Base-by-base conservation (phyloP, 2,797 vertebrate species). In the Chiropotes sagulatus region DNA sequence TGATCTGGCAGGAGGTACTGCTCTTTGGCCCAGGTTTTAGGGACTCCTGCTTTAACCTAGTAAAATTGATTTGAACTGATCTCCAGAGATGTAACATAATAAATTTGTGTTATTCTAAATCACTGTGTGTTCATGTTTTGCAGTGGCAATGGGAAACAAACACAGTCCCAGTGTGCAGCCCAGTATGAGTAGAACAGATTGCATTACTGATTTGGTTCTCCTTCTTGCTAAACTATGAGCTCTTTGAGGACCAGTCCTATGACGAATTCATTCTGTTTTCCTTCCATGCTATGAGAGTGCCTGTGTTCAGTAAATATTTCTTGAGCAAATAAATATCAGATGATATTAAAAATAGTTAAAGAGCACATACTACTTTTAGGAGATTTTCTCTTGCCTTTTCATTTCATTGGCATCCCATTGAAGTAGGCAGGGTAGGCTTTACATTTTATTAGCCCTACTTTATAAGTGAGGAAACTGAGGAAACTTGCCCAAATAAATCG, bases 121-220 rank as follows among this genome's bases (percentile, higher is more conserved):
- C 7, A 28, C 19, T 33, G 4, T 4, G 33, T 2, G n/a, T n/a
- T 72, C 7, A 61, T 50, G 20, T 81, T 87, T 78, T 28, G 70
- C 5, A 15, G 39, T 22, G 58, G 54, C 14, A 6, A 15, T 14
- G 36, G 76, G 26, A 67, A 75, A 75, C 0, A 0, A 8, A 81
- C 9, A 7, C 5, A 64, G 44, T 4, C 2, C 5, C 24, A 3
- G 36, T 14, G 17, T 52, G 20, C 22, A 3, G 3, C 13, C 30
- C 20, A 14, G 48, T 22, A 1, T 0, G 7, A n/a, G 9, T 0
- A 46, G 4, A 9, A 22, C 8, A 36, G 46, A 20, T 1, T 36
- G 10, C 44, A 48, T 4, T 22, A 14, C 1, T 20, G 50, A 17
- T 44, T 36, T 67, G 67, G 8, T 41, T 72, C 5, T 44, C 17